Conservation (phyloP, 2,888 invertebrate species). For the Nymphalis polychloros region DNA sequence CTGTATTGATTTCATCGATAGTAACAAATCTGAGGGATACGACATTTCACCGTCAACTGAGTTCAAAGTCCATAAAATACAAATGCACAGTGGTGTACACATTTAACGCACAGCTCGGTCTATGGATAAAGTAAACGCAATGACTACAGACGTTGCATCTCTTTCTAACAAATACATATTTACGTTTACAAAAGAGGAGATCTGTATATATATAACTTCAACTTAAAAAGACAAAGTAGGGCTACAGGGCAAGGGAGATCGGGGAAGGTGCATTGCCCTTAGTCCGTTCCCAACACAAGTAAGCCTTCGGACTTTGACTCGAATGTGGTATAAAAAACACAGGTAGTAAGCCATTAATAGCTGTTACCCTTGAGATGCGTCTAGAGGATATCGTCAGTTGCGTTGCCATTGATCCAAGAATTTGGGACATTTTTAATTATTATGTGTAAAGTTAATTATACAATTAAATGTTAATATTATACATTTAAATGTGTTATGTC, state of each 20-base stretch:
- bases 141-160: constrained; percentile 67
- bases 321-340: constrained; percentile 73
- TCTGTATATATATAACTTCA: constrained; percentile 57
- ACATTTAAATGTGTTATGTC: neutral
- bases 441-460: too few relatives aligned
- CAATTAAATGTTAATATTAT: constrained; percentile 3
- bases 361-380: constrained; percentile 75
- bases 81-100: constrained; percentile 62
- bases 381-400: constrained; percentile 63
- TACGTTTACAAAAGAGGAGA: constrained; percentile 60
- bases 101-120: constrained; percentile 71
- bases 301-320: constrained; percentile 74
- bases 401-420: constrained; percentile 22
- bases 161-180: constrained; percentile 64
- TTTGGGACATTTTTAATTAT: constrained; percentile 22
- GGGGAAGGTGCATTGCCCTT: constrained; percentile 78
- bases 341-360: constrained; percentile 74
- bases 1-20: constrained; percentile 63
- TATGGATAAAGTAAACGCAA: constrained; percentile 65
- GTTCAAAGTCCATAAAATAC: constrained; percentile 77
- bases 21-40: constrained; percentile 54
- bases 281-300: constrained; percentile 65
- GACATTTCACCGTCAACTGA: constrained; percentile 70
- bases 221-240: constrained; percentile 74
- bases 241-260: constrained; percentile 80